Percentiles rank a stretch among this genome's conserved stretches.
Evolutionary conservation across 2,888 invertebrate genomes (phyloP).

Genomic region (Melanotus villosus): DNA sequence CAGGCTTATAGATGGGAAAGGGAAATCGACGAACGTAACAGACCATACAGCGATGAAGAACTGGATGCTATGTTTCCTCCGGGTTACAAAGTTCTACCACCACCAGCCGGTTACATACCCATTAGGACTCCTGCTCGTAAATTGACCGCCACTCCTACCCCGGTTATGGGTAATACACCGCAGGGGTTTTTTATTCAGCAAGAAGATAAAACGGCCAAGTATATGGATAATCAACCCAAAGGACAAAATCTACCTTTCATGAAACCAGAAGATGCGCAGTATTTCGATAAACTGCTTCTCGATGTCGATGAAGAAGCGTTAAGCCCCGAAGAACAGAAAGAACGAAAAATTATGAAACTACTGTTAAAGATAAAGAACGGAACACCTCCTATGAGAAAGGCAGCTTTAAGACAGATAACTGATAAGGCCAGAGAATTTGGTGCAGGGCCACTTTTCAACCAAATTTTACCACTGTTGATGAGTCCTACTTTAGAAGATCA

Average conservation of each 20-base stretch:
- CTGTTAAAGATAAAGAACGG: constrained; percentile 99
- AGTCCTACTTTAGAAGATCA: constrained; percentile 99
- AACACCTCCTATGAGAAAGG: constrained; percentile 99
- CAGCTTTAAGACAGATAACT: constrained; percentile 96
- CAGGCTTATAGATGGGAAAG: constrained; percentile 99
- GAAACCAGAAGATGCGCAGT: constrained; percentile 99
- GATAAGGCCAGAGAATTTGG: constrained; percentile 99
- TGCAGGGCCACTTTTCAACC: constrained; percentile 98
- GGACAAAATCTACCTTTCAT: constrained; percentile 96
- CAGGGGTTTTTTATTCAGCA: constrained; percentile 96
- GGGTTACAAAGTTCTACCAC: constrained; percentile 96
- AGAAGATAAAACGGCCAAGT: constrained; percentile 88
- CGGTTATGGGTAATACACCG: constrained; percentile 88
- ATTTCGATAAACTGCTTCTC: constrained; percentile 97
- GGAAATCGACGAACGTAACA: constrained; percentile 98
- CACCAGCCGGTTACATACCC: constrained; percentile 82
- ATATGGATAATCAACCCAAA: constrained; percentile 98
- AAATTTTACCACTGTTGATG: constrained; percentile 99
- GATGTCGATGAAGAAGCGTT: constrained; percentile 98
- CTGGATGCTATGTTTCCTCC: constrained; percentile 97
- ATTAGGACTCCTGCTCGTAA: constrained; percentile 94
- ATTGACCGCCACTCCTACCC: constrained; percentile 98
- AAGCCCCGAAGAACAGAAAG: constrained; percentile 97
- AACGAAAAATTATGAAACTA: constrained; percentile 99
- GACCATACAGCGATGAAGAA: constrained; percentile 97